These are phyloP conservation scores for Pammene fasciana DNA, from an alignment of 2,888 invertebrate species.

Conservation along the genomic window DNA sequence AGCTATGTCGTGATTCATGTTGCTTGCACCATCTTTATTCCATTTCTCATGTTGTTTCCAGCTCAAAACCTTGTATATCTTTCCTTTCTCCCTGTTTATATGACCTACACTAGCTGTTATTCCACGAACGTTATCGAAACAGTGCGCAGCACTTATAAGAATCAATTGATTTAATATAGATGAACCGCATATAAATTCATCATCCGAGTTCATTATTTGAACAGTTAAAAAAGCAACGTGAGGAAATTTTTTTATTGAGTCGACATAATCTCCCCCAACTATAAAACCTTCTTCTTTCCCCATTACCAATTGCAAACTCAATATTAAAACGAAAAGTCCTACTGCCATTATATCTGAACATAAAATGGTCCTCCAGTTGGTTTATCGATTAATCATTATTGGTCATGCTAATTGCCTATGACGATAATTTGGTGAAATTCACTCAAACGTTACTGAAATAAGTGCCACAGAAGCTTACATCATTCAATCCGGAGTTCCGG, in stretches of 20 bases:
- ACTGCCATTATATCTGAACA: neutral
- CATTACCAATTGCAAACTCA: neutral
- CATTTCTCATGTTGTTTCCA: neutral
- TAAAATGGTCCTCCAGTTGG: neutral
- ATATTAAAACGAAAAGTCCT: neutral
- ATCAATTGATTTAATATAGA: conserved; percentile 5
- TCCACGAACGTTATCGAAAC: neutral
- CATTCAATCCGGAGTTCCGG: too few species aligned
- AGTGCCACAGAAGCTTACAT: too few species aligned
- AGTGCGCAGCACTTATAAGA: conserved; percentile 6
- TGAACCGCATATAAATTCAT: neutral
- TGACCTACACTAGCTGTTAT: neutral
- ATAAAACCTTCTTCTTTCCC: neutral
- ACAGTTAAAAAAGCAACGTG: neutral
- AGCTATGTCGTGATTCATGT: neutral
- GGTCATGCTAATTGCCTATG: neutral
- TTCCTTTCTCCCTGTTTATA: neutral
- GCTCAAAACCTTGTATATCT: neutral
- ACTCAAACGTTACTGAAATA: neutral
- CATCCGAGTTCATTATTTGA: neutral
- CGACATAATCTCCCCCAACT: neutral
- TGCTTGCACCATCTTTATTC: neutral
- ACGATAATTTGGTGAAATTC: neutral
- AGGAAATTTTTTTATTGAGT: neutral
- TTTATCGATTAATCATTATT: neutral